Conservation (phyloP, 2,888 invertebrate species). For the Tethea ocularis region DNA sequence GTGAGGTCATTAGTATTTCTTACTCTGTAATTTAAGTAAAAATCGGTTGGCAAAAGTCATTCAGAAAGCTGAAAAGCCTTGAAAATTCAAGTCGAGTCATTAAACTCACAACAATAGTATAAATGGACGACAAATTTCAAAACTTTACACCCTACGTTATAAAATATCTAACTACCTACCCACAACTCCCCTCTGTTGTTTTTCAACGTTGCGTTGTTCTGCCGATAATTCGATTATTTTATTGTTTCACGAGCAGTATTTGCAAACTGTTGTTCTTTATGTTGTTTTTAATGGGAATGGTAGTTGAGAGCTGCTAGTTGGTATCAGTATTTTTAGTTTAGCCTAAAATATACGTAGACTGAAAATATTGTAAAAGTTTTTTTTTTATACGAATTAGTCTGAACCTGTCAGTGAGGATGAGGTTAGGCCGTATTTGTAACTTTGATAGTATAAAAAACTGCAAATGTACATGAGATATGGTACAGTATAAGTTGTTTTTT, state of each 20-base stretch:
- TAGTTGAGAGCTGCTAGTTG: too few relatives aligned
- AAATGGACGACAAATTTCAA: constrained; percentile 14
- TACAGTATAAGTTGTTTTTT: too few relatives aligned
- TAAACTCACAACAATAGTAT: constrained; percentile 1
- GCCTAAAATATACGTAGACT: too few relatives aligned
- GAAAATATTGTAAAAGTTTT: too few relatives aligned
- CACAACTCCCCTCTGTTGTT: constrained; percentile 37
- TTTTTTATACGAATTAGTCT: too few relatives aligned
- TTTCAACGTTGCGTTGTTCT: constrained; percentile 38
- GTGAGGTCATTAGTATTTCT: too few relatives aligned
- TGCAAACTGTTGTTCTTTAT: constrained; percentile 20
- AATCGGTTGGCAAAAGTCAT: neutral
- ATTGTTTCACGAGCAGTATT: constrained; percentile 44
- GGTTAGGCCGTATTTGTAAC: too few relatives aligned
- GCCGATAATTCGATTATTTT: constrained; percentile 51
- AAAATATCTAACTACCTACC: constrained; percentile 26
- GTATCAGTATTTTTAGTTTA: neutral
- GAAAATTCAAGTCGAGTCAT: neutral
- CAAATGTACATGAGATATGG: too few relatives aligned
- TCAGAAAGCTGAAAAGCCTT: neutral
- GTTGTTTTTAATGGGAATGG: neutral
- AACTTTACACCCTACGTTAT: constrained; percentile 17
- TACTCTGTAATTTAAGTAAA: too few relatives aligned
- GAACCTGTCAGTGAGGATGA: too few relatives aligned
- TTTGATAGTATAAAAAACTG: too few relatives aligned